A percentile compares a stretch with the other conserved stretches of the same genome.
phyloP scores from a whole-genome alignment of 2,797 vertebrate genomes.

The Sebastes nivosus region DNA sequence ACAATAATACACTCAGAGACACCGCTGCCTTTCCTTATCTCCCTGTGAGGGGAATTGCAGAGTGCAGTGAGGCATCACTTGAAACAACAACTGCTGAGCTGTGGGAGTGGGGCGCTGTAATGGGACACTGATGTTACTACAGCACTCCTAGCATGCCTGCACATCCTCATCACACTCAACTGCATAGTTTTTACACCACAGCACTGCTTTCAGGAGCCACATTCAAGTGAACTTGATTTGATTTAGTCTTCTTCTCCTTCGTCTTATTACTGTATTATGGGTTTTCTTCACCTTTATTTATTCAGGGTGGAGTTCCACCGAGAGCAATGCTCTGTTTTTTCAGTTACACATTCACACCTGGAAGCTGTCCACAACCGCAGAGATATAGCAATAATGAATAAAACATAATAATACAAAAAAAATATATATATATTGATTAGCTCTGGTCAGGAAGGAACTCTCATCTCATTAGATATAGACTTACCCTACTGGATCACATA shows the following conservation, averaged over 20 bases:
- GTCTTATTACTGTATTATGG: not conserved
- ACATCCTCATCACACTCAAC: not conserved
- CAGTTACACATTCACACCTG: not conserved
- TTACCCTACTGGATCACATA: not conserved
- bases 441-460: not conserved
- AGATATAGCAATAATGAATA: not conserved
- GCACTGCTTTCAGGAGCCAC: not conserved
- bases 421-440: not conserved
- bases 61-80: slow-evolving; percentile 4
- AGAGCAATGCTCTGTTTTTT: not conserved
- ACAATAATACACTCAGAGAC: not conserved
- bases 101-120: slow-evolving; percentile 1
- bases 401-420: no score
- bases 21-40: not conserved
- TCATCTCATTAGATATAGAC: not conserved
- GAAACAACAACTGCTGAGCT: slow-evolving; percentile 24
- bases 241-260: not conserved
- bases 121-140: slow-evolving; percentile 5
- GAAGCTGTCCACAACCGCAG: not conserved
- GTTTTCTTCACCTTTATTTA: not conserved
- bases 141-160: not conserved
- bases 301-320: not conserved
- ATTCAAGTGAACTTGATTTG: not conserved
- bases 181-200: slow-evolving; percentile 14
- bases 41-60: not conserved